These are phyloP conservation scores for Poecilobothrus nobilitatus DNA, from an alignment of 2,888 invertebrate genomes.

Conservation along the genomic window DNA sequence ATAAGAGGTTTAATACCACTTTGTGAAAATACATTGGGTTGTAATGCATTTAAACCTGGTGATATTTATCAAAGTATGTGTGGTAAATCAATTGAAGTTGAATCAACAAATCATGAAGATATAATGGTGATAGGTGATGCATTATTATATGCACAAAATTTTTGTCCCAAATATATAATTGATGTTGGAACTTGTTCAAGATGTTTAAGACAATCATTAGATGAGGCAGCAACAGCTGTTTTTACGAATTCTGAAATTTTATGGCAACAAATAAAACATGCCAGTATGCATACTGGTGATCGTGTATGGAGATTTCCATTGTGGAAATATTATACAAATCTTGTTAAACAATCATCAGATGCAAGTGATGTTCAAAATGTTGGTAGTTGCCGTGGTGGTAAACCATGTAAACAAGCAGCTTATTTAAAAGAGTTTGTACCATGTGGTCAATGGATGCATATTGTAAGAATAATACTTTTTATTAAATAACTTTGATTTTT, in stretches of 20 bases:
- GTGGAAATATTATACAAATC: slow-evolving; percentile 56
- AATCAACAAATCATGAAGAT: slow-evolving; percentile 69
- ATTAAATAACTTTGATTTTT: not conserved
- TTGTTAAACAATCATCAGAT: slow-evolving; percentile 48
- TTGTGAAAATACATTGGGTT: slow-evolving; percentile 70
- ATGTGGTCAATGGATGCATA: slow-evolving; percentile 66
- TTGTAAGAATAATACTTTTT: slow-evolving; percentile 44
- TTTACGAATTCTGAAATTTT: slow-evolving; percentile 63
- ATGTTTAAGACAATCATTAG: slow-evolving; percentile 54
- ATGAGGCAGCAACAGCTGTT: slow-evolving; percentile 59
- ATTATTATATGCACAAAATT: slow-evolving; percentile 63
- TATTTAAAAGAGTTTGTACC: slow-evolving; percentile 64
- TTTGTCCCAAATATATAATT: slow-evolving; percentile 61
- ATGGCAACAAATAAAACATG: slow-evolving; percentile 59
- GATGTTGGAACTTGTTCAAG: slow-evolving; percentile 72
- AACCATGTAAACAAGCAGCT: slow-evolving; percentile 69
- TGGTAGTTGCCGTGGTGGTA: slow-evolving; percentile 45
- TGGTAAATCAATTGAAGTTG: slow-evolving; percentile 63
- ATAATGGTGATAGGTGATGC: slow-evolving; percentile 68
- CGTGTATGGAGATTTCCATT: slow-evolving; percentile 75
- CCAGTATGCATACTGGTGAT: slow-evolving; percentile 65
- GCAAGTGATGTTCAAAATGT: slow-evolving; percentile 40
- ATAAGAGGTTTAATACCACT: slow-evolving; percentile 65
- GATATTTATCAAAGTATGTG: slow-evolving; percentile 66
- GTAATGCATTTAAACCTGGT: slow-evolving; percentile 65